Conservation (phyloP, 1,140 invertebrate genomes). For the Scaptomyza montana region DNA sequence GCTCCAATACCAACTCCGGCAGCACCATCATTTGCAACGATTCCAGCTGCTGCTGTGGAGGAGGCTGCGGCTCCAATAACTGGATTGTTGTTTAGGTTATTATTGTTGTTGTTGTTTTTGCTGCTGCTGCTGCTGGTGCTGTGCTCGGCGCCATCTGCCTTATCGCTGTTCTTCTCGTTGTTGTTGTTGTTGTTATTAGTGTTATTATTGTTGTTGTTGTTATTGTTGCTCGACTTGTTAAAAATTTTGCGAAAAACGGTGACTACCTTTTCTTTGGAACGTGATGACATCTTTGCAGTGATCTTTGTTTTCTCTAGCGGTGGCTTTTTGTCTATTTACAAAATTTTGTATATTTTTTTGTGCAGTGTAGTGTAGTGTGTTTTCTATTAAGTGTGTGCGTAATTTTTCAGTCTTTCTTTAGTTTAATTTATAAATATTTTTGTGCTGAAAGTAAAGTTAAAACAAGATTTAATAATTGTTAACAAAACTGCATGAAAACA, state of each 20-base stretch:
- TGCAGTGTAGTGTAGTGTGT: not conserved
- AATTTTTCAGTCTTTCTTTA: slow-evolving; percentile 67
- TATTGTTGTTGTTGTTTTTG: slow-evolving; percentile 85
- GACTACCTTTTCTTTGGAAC: slow-evolving; percentile 89
- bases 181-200: slow-evolving; percentile 84
- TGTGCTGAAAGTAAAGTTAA: slow-evolving; percentile 16
- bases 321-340: slow-evolving; percentile 19
- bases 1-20: slow-evolving; percentile 13
- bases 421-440: slow-evolving; percentile 7
- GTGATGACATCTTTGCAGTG: slow-evolving; percentile 87
- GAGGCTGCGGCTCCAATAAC: slow-evolving; percentile 65
- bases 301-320: slow-evolving; percentile 8
- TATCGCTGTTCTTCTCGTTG: slow-evolving; percentile 82
- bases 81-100: slow-evolving; percentile 87
- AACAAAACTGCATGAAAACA: not conserved
- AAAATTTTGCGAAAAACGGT: slow-evolving; percentile 91
- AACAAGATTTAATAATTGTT: not conserved
- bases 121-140: slow-evolving; percentile 34
- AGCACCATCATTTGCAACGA: not conserved
- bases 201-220: slow-evolving; percentile 75
- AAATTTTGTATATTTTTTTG: not conserved
- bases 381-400: not conserved
- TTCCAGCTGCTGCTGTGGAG: slow-evolving; percentile 12
- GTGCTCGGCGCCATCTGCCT: slow-evolving; percentile 45
- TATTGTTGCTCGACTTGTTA: slow-evolving; percentile 86